phyloP scores from a whole-genome alignment of 2,888 invertebrate species.

The Laspeyria flexula region DNA sequence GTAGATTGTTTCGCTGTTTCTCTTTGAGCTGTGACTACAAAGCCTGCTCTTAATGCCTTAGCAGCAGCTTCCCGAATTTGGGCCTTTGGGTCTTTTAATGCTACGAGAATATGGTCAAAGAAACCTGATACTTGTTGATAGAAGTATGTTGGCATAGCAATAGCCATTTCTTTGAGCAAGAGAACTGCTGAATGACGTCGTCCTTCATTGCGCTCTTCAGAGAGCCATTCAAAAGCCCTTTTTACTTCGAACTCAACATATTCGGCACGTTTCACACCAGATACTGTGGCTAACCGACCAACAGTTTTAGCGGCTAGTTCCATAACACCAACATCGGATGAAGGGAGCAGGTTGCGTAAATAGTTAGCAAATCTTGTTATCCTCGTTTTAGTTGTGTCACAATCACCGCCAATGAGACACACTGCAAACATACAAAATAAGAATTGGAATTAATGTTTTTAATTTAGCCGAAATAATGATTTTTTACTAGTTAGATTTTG shows the following conservation, averaged over 20 bases:
- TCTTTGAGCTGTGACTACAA: constrained; percentile 97
- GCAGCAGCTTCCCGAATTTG: constrained; percentile 97
- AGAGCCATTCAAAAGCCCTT: constrained; percentile 97
- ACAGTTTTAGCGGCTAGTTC: constrained; percentile 98
- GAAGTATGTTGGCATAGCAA: constrained; percentile 98
- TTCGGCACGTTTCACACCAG: constrained; percentile 97
- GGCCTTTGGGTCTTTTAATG: constrained; percentile 96
- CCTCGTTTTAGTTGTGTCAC: constrained; percentile 95
- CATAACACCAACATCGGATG: constrained; percentile 97
- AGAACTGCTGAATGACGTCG: constrained; percentile 97
- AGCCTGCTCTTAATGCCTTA: constrained; percentile 96
- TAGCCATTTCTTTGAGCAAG: constrained; percentile 96
- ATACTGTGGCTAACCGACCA: constrained; percentile 95
- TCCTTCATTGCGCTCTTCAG: constrained; percentile 95
- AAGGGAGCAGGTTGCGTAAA: constrained; percentile 94
- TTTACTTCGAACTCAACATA: constrained; percentile 99
- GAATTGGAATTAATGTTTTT: not conserved
- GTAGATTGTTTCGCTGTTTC: constrained; percentile 97
- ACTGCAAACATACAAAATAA: constrained; percentile 84
- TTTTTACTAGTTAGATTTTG: not conserved
- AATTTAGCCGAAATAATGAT: not conserved
- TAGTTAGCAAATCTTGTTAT: constrained; percentile 97
- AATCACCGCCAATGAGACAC: constrained; percentile 96
- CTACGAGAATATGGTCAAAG: constrained; percentile 97
- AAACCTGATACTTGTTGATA: constrained; percentile 97